Conservation (phyloP, 2,797 vertebrate species). For the Sebastes diploproa region DNA sequence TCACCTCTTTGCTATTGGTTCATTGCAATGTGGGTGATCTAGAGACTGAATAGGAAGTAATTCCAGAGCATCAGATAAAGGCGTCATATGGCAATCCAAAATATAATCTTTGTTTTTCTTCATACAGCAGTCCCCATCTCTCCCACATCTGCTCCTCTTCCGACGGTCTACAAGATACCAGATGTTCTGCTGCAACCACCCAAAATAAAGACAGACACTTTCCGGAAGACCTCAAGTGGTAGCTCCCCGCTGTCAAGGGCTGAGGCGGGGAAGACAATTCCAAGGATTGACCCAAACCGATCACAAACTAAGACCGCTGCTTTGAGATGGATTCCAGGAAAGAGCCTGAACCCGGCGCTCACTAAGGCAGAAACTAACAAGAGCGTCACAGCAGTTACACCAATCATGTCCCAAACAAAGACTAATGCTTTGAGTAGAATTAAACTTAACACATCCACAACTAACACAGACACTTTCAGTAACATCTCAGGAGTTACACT, state of each 20-base stretch:
- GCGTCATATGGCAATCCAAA: not conserved
- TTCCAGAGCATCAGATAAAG: constrained; percentile 3
- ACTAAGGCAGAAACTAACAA: not conserved
- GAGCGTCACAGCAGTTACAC: not conserved
- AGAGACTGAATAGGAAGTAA: not conserved
- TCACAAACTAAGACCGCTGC: not conserved
- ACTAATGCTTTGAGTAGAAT: not conserved
- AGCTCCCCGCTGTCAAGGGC: not conserved
- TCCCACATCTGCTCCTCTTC: constrained; percentile 55
- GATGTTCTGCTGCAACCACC: constrained; percentile 48
- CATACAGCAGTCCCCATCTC: constrained; percentile 9
- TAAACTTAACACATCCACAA: not conserved
- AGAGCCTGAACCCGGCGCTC: not conserved
- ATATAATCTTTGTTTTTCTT: constrained; percentile 13
- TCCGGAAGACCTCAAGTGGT: constrained; percentile 10
- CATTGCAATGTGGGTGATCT: not conserved
- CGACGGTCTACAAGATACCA: constrained; percentile 31
- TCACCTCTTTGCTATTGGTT: not conserved
- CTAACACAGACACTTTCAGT: not conserved
- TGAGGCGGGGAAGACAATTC: not conserved
- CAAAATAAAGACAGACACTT: constrained; percentile 28
- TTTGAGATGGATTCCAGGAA: constrained; percentile 20
- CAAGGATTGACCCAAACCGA: not conserved
- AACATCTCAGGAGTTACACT: not conserved
- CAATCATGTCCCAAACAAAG: constrained; percentile 3